Evolutionary conservation across 2,888 invertebrate species (phyloP).

Genomic region (Diarsia brunnea): DNA sequence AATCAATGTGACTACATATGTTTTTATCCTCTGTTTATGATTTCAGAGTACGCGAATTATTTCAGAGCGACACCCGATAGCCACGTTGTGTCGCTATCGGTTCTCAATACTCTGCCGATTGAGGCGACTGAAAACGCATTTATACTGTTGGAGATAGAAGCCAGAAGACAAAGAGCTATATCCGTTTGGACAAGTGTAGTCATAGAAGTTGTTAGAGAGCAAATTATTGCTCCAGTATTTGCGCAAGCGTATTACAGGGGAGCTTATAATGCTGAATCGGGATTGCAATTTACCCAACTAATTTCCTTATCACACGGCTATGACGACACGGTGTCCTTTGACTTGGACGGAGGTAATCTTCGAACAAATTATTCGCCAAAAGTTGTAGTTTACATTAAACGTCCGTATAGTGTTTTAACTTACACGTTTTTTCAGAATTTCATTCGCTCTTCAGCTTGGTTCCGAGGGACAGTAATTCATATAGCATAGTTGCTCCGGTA

Average conservation of each 20-base stretch:
- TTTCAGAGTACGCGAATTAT: conserved; percentile 73
- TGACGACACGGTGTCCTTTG: conserved; percentile 73
- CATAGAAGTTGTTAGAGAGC: conserved; percentile 71
- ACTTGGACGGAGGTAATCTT: conserved; percentile 74
- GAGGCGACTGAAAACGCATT: conserved; percentile 70
- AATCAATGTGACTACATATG: background rate
- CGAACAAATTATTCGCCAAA: background rate
- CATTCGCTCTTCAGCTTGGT: conserved; percentile 3
- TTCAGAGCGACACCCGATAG: conserved; percentile 66
- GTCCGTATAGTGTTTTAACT: background rate
- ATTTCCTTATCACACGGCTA: conserved; percentile 73
- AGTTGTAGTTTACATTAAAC: conserved; percentile 10
- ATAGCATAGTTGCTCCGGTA: conserved; percentile 36
- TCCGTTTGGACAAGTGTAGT: conserved; percentile 73
- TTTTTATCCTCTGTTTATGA: conserved; percentile 4
- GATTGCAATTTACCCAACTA: conserved; percentile 68
- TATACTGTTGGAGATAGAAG: conserved; percentile 78
- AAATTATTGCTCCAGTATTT: conserved; percentile 70
- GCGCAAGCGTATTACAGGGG: conserved; percentile 75
- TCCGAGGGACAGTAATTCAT: background rate
- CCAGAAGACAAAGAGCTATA: conserved; percentile 76
- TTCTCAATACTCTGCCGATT: conserved; percentile 58
- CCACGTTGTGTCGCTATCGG: conserved; percentile 69
- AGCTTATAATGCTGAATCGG: conserved; percentile 65
- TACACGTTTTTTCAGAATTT: conserved; percentile 63